These are phyloP conservation scores for Atta texana DNA, from an alignment of 1,140 invertebrate genomes.

Conservation along the genomic window DNA sequence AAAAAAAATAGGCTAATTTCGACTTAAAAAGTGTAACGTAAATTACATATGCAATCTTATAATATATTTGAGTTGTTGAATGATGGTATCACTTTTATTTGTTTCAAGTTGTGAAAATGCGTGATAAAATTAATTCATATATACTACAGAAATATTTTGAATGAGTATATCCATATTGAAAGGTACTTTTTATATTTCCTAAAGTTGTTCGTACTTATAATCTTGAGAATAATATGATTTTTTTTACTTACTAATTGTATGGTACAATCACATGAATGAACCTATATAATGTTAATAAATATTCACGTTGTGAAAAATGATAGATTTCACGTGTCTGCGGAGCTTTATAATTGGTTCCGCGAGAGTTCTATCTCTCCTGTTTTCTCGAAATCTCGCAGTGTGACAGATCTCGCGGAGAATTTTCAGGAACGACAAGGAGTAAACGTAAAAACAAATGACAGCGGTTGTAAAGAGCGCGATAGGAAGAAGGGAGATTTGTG, in stretches of 20 bases:
- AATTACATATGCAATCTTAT: too few species aligned
- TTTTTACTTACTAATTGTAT: background rate
- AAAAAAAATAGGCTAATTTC: too few species aligned
- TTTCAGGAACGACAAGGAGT: conserved; percentile 72
- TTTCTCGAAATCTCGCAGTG: conserved; percentile 64
- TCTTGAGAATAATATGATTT: background rate
- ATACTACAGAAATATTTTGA: too few species aligned
- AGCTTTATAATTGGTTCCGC: background rate
- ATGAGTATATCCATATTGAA: too few species aligned
- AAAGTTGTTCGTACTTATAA: too few species aligned
- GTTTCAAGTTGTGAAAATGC: too few species aligned
- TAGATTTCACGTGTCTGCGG: background rate
- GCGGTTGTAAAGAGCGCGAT: conserved; percentile 70
- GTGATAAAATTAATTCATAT: too few species aligned
- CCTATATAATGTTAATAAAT: background rate
- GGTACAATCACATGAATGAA: background rate
- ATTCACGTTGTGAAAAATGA: conserved; percentile 16
- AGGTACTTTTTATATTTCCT: too few species aligned
- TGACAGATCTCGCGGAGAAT: conserved; percentile 66
- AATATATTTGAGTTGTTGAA: too few species aligned
- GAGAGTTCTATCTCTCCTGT: conserved; percentile 3
- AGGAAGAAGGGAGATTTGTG: conserved; percentile 3
- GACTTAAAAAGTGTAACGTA: too few species aligned
- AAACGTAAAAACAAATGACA: conserved; percentile 80
- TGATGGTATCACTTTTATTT: too few species aligned